Evolutionary conservation across 2,113 vertebrate species (phyloP).

Genomic region (Chaetura pelagica): DNA sequence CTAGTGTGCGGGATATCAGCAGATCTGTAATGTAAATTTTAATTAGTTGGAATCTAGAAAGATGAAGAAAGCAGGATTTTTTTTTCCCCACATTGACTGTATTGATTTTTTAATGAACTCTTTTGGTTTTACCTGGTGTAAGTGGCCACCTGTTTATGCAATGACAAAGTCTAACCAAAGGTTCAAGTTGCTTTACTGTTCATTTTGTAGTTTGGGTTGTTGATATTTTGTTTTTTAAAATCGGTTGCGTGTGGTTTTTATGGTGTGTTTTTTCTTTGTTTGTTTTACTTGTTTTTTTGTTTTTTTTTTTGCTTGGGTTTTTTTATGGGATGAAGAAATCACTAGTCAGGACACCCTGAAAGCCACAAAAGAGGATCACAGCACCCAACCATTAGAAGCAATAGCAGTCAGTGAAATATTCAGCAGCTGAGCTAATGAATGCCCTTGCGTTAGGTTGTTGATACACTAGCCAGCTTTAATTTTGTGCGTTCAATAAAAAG

Average conservation of each 20-base stretch:
- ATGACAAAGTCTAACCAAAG: conserved; percentile 69
- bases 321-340: conserved; percentile 73
- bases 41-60: conserved; percentile 66
- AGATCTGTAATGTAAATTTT: conserved; percentile 70
- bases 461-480: conserved; percentile 60
- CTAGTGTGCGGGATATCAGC: conserved; percentile 59
- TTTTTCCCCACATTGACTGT: conserved; percentile 50
- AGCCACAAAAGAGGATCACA: conserved; percentile 42
- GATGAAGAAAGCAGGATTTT: background rate
- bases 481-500: conserved; percentile 42
- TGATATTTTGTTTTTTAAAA: background rate
- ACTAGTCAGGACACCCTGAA: conserved; percentile 65
- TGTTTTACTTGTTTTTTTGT: background rate
- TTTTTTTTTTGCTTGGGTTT: background rate
- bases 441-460: conserved; percentile 45
- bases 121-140: conserved; percentile 60
- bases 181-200: background rate
- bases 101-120: conserved; percentile 75
- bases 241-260: no score
- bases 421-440: conserved; percentile 65
- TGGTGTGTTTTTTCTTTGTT: background rate
- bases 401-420: conserved; percentile 48
- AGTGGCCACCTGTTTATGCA: conserved; percentile 75
- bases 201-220: background rate
- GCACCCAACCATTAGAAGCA: conserved; percentile 52